A percentile compares a stretch with the other conserved stretches of the same genome.
These are phyloP conservation scores for Lycaena phlaeas DNA, from an alignment of 2,888 invertebrate genomes.

Conservation along the genomic window DNA sequence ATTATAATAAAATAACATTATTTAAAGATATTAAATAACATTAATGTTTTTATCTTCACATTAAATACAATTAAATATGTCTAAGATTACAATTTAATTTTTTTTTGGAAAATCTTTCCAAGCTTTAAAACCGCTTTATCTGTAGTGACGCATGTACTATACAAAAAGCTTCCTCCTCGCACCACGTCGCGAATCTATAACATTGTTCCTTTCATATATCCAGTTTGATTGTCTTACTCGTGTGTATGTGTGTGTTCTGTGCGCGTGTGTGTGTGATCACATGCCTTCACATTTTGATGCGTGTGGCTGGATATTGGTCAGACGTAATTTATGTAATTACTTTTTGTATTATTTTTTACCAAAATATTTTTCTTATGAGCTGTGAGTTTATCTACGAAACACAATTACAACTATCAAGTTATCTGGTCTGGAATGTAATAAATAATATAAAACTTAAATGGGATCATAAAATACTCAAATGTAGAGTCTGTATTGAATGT, in stretches of 20 bases:
- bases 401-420: background rate
- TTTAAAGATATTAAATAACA: too few relatives aligned
- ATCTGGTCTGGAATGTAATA: too few relatives aligned
- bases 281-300: conserved; percentile 12
- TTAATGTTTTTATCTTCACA: too few relatives aligned
- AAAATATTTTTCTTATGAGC: background rate
- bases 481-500: too few relatives aligned
- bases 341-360: background rate
- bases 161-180: conserved; percentile 42
- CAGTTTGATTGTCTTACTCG: conserved; percentile 39
- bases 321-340: conserved; percentile 7
- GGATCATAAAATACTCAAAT: too few relatives aligned
- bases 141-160: conserved; percentile 32
- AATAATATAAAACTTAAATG: too few relatives aligned
- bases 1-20: too few relatives aligned
- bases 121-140: too few relatives aligned
- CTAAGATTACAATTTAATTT: too few relatives aligned
- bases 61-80: too few relatives aligned
- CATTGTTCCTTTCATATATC: conserved; percentile 59
- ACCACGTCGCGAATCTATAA: conserved; percentile 49
- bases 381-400: background rate
- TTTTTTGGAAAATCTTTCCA: too few relatives aligned
- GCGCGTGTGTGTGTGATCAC: conserved; percentile 25
- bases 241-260: conserved; percentile 18
- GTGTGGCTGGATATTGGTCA: conserved; percentile 4